A percentile compares a stretch with the other conserved stretches of the same genome.
phyloP scores from a whole-genome alignment of 35 echinoderm and acorn worm genomes.

The Heliocidaris tuberculata region DNA sequence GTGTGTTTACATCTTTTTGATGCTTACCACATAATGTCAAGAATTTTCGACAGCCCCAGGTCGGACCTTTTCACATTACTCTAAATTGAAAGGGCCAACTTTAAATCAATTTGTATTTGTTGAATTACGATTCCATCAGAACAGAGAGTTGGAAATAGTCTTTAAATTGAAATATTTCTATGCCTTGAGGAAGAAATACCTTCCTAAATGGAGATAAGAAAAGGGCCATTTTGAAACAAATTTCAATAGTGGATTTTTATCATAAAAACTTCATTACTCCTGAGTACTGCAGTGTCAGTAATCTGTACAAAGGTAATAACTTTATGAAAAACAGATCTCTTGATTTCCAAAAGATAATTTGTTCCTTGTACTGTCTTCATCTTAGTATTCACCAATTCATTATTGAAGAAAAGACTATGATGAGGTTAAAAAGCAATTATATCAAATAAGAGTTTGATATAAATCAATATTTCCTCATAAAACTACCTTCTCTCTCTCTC shows the following conservation, averaged over 20 bases:
- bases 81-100: neutral
- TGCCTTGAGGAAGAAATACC: neutral
- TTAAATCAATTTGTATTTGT: neutral
- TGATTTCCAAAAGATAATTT: too few species aligned
- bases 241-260: neutral
- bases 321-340: too few species aligned
- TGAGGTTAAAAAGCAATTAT: too few species aligned
- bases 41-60: neutral
- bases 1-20: conserved; percentile 10
- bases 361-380: too few species aligned
- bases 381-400: too few species aligned
- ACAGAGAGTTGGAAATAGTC: neutral
- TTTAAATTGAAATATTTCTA: neutral
- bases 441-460: too few species aligned
- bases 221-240: neutral
- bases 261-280: neutral
- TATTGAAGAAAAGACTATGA: too few species aligned
- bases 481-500: too few species aligned
- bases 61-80: neutral
- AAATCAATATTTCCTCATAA: too few species aligned
- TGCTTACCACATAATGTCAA: neutral
- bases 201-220: neutral
- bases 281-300: neutral
- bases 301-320: neutral
- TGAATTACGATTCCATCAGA: neutral